Base-by-base conservation (phyloP, 2,797 vertebrate species). In the Eospalax fontanierii region DNA sequence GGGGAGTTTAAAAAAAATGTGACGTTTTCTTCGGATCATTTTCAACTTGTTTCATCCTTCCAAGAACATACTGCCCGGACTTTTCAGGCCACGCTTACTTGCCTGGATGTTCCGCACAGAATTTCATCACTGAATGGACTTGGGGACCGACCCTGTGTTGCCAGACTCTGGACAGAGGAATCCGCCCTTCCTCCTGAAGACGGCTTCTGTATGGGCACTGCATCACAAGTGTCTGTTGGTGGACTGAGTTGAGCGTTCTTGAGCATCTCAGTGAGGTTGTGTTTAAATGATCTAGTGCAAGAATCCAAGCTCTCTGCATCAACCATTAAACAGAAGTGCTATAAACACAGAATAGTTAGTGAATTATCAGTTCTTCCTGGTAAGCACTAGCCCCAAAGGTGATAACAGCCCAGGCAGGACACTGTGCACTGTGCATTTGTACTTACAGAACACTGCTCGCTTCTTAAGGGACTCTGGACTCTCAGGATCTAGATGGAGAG, bases 221-320 rank as follows among this genome's bases (percentile, higher is more conserved):
- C 57, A 68, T 59, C 43, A 70, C 85, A 83, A 93, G 92, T 82
- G 7, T 70, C 84, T 94, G 21, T 63, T 90, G 74, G 54, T 4
- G 74, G 65, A 90, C n/a, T n/a, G 38, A 78, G 79, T 80, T 65
- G 30, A 83, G 61, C 79, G 40, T 63, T 4, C n/a, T 54, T 71
- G 30, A 85, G 30, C 43, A 35, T 26, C 28, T 90, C 86, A 78
- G 28, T 80, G 46, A 93, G 61, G 50, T 21, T 68, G 16, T 9
- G 3, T 91, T 92, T 66, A 87, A 70, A 61, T 73, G 3, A 79
- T 84, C 19, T 76, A 33, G 2, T 30, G 0, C 85, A 57, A 90
- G 38, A 89, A 66, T 74, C 65, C 15, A 94, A 38, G 8, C 26
- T n/a, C 26, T 81, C 54, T 78, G 30, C 46, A n/a, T 68, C 79